Percentiles rank a stretch among this genome's conserved stretches.
phyloP scores from a whole-genome alignment of 2,888 invertebrate genomes.

The Gnatocerus cornutus region DNA sequence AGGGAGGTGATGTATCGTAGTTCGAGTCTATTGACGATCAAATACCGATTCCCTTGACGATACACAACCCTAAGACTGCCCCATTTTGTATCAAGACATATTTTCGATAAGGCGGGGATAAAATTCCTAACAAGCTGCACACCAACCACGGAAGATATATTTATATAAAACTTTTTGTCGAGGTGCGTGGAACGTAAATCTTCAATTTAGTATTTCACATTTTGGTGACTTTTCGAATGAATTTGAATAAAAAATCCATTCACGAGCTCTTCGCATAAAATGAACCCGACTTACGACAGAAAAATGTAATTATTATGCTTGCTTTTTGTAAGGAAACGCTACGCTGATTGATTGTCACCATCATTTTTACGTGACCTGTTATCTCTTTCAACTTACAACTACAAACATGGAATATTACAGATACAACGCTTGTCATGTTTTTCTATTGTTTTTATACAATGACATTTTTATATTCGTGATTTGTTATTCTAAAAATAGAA shows the following conservation, averaged over 20 bases:
- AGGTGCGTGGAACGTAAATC: constrained; percentile 18
- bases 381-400: too few species aligned
- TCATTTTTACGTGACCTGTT: too few species aligned
- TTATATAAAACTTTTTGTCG: constrained; percentile 7
- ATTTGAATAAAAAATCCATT: constrained; percentile 33
- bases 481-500: too few species aligned
- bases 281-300: not conserved
- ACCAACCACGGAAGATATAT: constrained; percentile 6
- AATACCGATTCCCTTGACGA: constrained; percentile 54
- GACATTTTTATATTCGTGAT: too few species aligned
- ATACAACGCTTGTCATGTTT: too few species aligned
- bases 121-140: constrained; percentile 37
- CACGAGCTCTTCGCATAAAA: not conserved
- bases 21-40: constrained; percentile 60
- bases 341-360: too few species aligned
- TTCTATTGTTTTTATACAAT: too few species aligned
- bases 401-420: too few species aligned
- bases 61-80: constrained; percentile 47
- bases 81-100: constrained; percentile 42
- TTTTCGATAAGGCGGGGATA: constrained; percentile 41
- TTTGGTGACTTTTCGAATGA: constrained; percentile 18
- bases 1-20: constrained; percentile 57
- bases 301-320: constrained; percentile 8
- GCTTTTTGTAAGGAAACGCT: not conserved
- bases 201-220: constrained; percentile 25